These are phyloP conservation scores for Oreotragus oreotragus DNA, from an alignment of 2,113 vertebrate species.

Conservation along the genomic window DNA sequence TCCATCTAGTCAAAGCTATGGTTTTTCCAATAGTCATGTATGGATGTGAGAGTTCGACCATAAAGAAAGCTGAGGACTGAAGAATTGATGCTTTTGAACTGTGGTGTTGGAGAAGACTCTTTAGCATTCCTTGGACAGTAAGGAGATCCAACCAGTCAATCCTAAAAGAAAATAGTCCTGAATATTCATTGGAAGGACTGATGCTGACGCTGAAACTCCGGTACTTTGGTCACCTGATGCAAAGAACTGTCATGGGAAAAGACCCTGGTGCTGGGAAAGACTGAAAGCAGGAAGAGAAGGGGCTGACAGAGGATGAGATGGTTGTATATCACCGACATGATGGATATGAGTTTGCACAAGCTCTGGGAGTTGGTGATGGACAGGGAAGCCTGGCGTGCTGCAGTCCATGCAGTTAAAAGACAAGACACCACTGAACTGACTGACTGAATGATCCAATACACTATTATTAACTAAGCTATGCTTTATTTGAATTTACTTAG, in stretches of 20 bases:
- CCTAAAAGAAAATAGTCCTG: no score
- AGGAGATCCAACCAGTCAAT: no score
- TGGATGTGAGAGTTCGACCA: no score
- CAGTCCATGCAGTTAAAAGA: background rate
- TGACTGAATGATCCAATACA: background rate
- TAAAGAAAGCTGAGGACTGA: no score
- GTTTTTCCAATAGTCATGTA: no score
- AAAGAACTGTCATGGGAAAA: background rate
- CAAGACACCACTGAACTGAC: background rate
- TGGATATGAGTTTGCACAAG: background rate
- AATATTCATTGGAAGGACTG: no score
- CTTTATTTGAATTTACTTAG: background rate
- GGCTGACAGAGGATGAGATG: background rate
- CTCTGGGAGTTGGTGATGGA: background rate
- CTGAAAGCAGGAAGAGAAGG: background rate
- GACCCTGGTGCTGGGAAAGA: background rate
- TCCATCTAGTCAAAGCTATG: no score
- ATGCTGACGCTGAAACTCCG: no score
- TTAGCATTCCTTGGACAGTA: no score
- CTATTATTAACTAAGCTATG: background rate
- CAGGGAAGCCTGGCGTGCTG: background rate
- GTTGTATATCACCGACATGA: background rate
- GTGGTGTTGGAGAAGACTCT: no score
- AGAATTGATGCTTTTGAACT: no score
- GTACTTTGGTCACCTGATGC: no score